Conservation (phyloP, 2,113 vertebrate species). For the Neogale vison region DNA sequence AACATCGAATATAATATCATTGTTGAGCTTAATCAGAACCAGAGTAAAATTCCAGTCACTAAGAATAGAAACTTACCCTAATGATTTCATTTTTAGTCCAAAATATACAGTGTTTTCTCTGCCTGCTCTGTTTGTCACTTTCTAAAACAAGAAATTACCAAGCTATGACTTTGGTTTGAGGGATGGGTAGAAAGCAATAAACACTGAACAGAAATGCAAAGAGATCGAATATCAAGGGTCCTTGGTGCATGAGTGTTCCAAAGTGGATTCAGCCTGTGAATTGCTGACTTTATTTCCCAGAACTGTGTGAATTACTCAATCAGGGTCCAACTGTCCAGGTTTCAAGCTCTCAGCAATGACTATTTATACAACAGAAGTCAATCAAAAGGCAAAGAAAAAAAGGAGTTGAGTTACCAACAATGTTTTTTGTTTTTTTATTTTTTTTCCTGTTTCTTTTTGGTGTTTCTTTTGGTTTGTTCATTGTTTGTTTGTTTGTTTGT, state of each 20-base stretch:
- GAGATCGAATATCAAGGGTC: background rate
- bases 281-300: background rate
- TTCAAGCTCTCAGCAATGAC: background rate
- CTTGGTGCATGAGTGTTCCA: background rate
- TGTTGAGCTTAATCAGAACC: conserved; percentile 75
- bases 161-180: conserved; percentile 61
- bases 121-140: conserved; percentile 74
- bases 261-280: conserved; percentile 29
- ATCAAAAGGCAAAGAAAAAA: conserved; percentile 23
- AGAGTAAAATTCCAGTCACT: conserved; percentile 74
- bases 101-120: conserved; percentile 67
- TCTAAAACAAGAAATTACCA: conserved; percentile 77
- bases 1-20: conserved; percentile 71
- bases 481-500: background rate
- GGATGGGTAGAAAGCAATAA: conserved; percentile 58
- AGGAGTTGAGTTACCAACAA: background rate
- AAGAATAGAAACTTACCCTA: conserved; percentile 78
- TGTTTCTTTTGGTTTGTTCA: background rate
- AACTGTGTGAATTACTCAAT: background rate
- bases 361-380: background rate
- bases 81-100: conserved; percentile 74
- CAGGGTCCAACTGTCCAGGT: background rate
- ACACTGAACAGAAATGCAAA: conserved; percentile 50
- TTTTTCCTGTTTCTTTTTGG: background rate
- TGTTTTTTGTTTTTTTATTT: background rate